phyloP scores from a whole-genome alignment of 2,797 vertebrate genomes.

The Glyptemys insculpta region DNA sequence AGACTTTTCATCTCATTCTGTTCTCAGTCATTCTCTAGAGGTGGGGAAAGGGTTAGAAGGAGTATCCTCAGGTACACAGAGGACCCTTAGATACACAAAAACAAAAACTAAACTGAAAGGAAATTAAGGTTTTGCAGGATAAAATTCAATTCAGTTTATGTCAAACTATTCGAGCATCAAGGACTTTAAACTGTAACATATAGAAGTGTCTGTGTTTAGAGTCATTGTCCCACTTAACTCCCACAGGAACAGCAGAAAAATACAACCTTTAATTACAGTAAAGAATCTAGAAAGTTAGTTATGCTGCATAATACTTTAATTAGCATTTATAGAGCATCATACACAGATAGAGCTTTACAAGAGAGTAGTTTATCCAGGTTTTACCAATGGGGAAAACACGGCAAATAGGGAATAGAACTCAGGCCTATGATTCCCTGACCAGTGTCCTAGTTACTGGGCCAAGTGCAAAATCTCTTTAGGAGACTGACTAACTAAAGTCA shows the following conservation, averaged over 20 bases:
- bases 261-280: not conserved
- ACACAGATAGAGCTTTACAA: not conserved
- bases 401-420: not conserved
- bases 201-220: not conserved
- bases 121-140: not conserved
- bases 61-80: constrained; percentile 55
- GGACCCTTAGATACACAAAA: constrained; percentile 54
- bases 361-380: not conserved
- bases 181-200: not conserved
- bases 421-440: not conserved
- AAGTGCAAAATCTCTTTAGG: not conserved
- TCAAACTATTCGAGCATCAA: not conserved
- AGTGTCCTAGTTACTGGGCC: not conserved
- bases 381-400: not conserved
- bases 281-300: not conserved
- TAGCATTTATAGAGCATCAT: not conserved
- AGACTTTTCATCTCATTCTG: not conserved
- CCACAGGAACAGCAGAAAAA: not conserved
- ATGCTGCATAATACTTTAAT: not conserved
- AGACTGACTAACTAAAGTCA: not conserved
- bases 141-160: not conserved
- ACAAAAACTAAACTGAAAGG: not conserved
- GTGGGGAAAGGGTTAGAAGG: not conserved
- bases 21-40: not conserved
- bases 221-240: not conserved